These are phyloP conservation scores for Hemaris fuciformis DNA, from an alignment of 2,888 invertebrate species.

Conservation along the genomic window DNA sequence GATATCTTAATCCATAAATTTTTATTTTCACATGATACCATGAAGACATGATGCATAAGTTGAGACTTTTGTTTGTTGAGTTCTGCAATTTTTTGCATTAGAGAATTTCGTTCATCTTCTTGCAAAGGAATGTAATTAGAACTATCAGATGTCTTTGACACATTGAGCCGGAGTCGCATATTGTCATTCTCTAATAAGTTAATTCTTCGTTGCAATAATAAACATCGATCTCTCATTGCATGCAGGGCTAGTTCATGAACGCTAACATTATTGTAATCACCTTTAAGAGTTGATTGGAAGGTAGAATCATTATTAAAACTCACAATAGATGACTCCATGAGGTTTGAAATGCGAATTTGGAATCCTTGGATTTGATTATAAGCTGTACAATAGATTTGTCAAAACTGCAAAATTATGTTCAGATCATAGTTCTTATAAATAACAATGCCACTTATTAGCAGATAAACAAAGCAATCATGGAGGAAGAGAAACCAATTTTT, in stretches of 20 bases:
- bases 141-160: constrained; percentile 50
- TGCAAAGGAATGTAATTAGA: constrained; percentile 54
- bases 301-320: constrained; percentile 76
- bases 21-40: constrained; percentile 91
- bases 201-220: constrained; percentile 87
- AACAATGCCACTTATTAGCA: too few relatives aligned
- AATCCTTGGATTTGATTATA: not conserved
- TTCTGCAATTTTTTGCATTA: constrained; percentile 85
- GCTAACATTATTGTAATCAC: constrained; percentile 72
- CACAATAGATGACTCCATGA: constrained; percentile 74
- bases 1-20: constrained; percentile 89
- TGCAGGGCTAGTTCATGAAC: constrained; percentile 89
- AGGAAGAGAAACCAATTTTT: too few relatives aligned
- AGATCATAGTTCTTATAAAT: too few relatives aligned
- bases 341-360: too few relatives aligned
- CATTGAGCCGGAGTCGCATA: constrained; percentile 78
- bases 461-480: too few relatives aligned
- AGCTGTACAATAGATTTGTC: not conserved
- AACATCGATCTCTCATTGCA: constrained; percentile 91
- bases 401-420: too few relatives aligned
- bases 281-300: constrained; percentile 68
- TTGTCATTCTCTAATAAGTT: constrained; percentile 89
- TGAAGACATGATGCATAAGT: constrained; percentile 87
- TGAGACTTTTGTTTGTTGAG: constrained; percentile 88
- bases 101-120: constrained; percentile 70